These are phyloP conservation scores for Punctoribates punctum DNA, from an alignment of 2,888 invertebrate species.

Conservation along the genomic window DNA sequence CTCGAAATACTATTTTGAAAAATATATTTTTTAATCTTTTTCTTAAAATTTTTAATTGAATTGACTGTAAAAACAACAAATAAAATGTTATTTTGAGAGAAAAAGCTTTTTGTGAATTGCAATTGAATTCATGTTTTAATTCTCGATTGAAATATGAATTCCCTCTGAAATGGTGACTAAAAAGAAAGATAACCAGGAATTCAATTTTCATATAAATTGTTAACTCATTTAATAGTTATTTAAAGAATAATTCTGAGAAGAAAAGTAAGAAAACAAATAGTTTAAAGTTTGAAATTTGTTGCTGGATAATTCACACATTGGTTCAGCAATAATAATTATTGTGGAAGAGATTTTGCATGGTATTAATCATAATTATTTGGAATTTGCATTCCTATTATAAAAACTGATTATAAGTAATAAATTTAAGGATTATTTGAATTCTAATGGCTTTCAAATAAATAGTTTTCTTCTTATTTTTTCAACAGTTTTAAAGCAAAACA, in stretches of 20 bases:
- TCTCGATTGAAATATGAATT: too few relatives aligned
- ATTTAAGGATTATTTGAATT: not conserved
- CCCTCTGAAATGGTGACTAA: too few relatives aligned
- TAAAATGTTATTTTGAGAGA: too few relatives aligned
- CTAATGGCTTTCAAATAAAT: not conserved
- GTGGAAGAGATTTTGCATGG: not conserved
- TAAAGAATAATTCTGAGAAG: not conserved
- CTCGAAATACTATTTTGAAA: not conserved
- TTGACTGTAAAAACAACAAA: too few relatives aligned
- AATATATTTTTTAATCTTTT: too few relatives aligned
- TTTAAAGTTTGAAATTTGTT: not conserved
- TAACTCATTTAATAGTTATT: not conserved
- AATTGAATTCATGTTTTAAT: too few relatives aligned
- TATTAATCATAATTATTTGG: slow-evolving; percentile 1
- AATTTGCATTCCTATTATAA: not conserved
- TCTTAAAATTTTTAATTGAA: too few relatives aligned
- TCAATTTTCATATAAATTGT: not conserved
- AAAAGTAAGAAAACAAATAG: not conserved
- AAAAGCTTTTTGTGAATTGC: too few relatives aligned
- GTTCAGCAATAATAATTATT: not conserved
- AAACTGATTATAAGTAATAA: not conserved
- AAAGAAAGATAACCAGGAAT: too few relatives aligned
- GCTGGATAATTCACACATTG: not conserved
- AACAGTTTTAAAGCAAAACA: not conserved
- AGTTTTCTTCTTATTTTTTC: not conserved